These are phyloP conservation scores for Mellilla xanthometata DNA, from an alignment of 2,888 invertebrate species.

Conservation along the genomic window DNA sequence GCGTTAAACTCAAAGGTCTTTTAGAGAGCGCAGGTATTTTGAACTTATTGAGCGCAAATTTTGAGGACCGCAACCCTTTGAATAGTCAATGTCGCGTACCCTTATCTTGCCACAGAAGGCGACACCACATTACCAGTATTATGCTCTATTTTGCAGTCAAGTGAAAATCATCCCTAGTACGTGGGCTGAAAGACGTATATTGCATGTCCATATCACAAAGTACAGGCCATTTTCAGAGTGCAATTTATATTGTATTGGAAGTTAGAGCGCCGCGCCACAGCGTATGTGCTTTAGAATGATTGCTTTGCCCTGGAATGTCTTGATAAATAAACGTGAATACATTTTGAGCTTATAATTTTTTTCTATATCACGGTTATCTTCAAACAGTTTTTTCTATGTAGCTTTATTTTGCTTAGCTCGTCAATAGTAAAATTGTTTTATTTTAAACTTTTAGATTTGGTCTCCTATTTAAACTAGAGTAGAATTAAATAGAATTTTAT, in stretches of 20 bases:
- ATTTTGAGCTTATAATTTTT: no score
- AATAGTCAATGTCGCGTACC: conserved; percentile 82
- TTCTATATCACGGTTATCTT: no score
- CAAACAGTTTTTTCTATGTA: no score
- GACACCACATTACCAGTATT: conserved; percentile 82
- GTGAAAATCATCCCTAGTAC: conserved; percentile 55
- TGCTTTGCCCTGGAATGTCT: background rate
- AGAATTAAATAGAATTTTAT: no score
- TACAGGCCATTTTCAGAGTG: conserved; percentile 77
- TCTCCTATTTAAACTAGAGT: no score
- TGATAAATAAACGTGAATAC: no score
- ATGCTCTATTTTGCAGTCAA: conserved; percentile 51
- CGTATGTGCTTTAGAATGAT: conserved; percentile 14
- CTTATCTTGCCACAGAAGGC: conserved; percentile 81
- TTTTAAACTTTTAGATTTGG: no score
- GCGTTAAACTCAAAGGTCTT: conserved; percentile 48
- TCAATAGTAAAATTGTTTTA: no score
- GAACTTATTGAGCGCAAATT: conserved; percentile 80
- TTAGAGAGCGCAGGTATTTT: conserved; percentile 64
- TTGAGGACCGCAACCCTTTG: conserved; percentile 82
- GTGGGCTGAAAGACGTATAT: conserved; percentile 60
- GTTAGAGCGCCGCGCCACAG: conserved; percentile 55
- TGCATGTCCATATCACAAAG: conserved; percentile 55
- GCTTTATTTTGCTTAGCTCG: no score
- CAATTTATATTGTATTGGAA: conserved; percentile 82